These are phyloP conservation scores for Peromyscus eremicus DNA, from an alignment of 2,797 vertebrate species.

Conservation along the genomic window DNA sequence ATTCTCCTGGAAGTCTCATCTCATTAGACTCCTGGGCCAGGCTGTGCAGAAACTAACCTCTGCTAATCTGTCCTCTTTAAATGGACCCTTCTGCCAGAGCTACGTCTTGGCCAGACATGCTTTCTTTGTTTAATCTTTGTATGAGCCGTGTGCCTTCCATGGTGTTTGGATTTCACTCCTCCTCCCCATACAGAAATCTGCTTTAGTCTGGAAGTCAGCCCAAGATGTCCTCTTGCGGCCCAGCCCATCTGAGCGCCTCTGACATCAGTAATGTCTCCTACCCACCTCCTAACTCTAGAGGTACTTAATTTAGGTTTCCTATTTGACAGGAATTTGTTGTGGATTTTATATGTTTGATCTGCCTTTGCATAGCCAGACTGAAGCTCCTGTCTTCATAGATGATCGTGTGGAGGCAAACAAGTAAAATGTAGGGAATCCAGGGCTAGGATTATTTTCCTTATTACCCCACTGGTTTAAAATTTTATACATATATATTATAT, in stretches of 20 bases:
- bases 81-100: background rate
- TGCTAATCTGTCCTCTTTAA: background rate
- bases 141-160: background rate
- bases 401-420: background rate
- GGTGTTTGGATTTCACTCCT: background rate
- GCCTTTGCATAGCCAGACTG: background rate
- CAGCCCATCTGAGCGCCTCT: background rate
- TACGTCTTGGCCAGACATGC: background rate
- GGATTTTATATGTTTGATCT: background rate
- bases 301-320: background rate
- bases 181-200: background rate
- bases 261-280: background rate
- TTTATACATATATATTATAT: background rate
- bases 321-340: background rate
- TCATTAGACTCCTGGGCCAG: background rate
- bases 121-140: background rate
- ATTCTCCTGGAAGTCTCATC: background rate
- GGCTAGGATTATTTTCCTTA: background rate
- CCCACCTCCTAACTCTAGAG: background rate
- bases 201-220: background rate
- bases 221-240: background rate
- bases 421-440: background rate
- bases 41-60: background rate
- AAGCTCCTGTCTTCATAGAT: background rate
- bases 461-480: background rate